Evolutionary conservation across 2,888 invertebrate genomes (phyloP).

Genomic region (Sericinus montela): DNA sequence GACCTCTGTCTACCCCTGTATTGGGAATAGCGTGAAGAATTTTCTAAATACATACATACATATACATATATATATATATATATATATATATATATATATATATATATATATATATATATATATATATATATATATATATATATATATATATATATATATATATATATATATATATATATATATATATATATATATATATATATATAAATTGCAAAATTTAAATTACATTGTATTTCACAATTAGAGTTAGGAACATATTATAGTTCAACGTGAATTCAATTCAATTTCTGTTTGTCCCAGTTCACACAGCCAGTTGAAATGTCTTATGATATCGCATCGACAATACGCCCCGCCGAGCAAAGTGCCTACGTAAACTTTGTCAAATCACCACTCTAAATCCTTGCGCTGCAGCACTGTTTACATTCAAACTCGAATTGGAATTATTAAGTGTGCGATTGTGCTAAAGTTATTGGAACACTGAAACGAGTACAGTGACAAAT

Average conservation of each 20-base stretch:
- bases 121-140: too few species aligned
- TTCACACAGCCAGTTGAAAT: slow-evolving; percentile 24
- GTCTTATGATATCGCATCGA: slow-evolving; percentile 32
- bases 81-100: too few species aligned
- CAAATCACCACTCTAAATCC: slow-evolving; percentile 61
- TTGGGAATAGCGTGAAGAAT: too few species aligned
- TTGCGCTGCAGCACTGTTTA: slow-evolving; percentile 61
- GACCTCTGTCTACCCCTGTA: too few species aligned
- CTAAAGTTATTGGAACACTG: slow-evolving; percentile 58
- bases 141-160: too few species aligned
- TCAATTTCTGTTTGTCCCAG: slow-evolving; percentile 22
- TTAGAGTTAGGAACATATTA: slow-evolving; percentile 4
- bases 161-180: too few species aligned
- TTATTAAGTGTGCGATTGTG: slow-evolving; percentile 72
- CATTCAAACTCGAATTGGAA: slow-evolving; percentile 61
- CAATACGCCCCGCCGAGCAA: slow-evolving; percentile 27
- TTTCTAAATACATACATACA: too few species aligned
- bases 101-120: too few species aligned
- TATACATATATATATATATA: too few species aligned
- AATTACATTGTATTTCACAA: background rate
- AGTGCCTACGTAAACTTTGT: slow-evolving; percentile 51
- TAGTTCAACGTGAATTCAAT: slow-evolving; percentile 16
- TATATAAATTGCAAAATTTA: too few species aligned
- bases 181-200: too few species aligned
- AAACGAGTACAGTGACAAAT: slow-evolving; percentile 62